Evolutionary conservation across 2,113 vertebrate species (phyloP), one percentile per base, ranked within the genome.

Genomic region (Phyllostomus discolor): DNA sequence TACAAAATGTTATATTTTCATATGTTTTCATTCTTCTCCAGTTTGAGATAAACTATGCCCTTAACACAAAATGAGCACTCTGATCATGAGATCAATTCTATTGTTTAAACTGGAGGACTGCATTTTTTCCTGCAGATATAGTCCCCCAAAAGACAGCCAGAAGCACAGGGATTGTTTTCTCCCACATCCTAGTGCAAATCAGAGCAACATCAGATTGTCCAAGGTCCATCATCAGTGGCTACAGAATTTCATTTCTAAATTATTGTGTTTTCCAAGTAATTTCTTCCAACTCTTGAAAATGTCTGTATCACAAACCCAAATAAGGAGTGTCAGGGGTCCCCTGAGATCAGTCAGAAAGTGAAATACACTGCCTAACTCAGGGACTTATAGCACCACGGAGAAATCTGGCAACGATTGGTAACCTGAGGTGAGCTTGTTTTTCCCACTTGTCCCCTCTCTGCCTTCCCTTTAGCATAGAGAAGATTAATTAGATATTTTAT

Each of bases 191-290:
- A 97, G 92, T 99, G 98, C 98, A 99, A 99, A 98, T 98, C 98
- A 97, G 98, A 98, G 98, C 87, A 67, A 98, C 87, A 70, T 84
- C 22, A 8, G 57, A 83, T 15, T 97, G 98, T 98, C 96, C 98
- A 1, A 62, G 98, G 98, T 98, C 98, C 98, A 98, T 99, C 99
- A 99, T 99, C 99, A 99, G 98, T 97, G 94, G 98, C 99, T 99
- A 98, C 99, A 96, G 22, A 10, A 2, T n/a, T 50, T 22, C 48
- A 78, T 52, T 52, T 95, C 86, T 38, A 54, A 84, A 69, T 92
- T 57, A 33, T 20, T 64, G 57, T 80, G n/a, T 43, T 87, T 95
- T 70, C 72, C 35, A 95, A 59, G 75, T 85, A 70, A 82, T 88
- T 97, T 78, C 26, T 95, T 83, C 16, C 10, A 80, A 66, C 38